These are phyloP conservation scores for Trichoplusia ni DNA, from an alignment of 1,140 invertebrate species.

Conservation along the genomic window DNA sequence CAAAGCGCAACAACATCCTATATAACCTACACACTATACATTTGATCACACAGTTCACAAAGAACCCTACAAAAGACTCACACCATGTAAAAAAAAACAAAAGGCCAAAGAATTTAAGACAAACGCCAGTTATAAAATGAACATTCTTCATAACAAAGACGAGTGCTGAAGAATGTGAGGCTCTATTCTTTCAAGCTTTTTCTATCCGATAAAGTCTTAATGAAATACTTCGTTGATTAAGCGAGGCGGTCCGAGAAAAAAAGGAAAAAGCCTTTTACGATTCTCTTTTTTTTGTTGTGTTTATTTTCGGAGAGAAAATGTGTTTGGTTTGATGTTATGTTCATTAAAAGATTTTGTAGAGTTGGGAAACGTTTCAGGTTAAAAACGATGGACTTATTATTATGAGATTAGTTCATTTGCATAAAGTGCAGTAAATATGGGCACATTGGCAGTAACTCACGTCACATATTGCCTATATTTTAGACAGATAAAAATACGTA, in stretches of 20 bases:
- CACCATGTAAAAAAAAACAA: constrained; percentile 47
- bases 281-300: constrained; percentile 2
- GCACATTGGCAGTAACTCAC: too few relatives aligned
- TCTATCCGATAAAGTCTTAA: constrained; percentile 64
- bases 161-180: constrained; percentile 60
- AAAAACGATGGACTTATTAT: too few relatives aligned
- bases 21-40: too few relatives aligned
- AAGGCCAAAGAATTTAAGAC: constrained; percentile 48
- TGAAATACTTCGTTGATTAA: constrained; percentile 77
- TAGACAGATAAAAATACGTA: too few relatives aligned
- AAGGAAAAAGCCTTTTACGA: constrained; percentile 7
- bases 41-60: too few relatives aligned
- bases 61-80: too few relatives aligned
- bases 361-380: too few relatives aligned
- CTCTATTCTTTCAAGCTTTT: constrained; percentile 65
- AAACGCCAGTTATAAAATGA: constrained; percentile 56
- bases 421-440: too few relatives aligned
- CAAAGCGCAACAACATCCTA: too few relatives aligned
- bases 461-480: too few relatives aligned
- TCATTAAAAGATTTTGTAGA: too few relatives aligned
- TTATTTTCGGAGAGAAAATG: not conserved
- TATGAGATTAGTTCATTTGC: too few relatives aligned
- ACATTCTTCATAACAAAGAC: constrained; percentile 74
- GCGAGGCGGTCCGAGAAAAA: constrained; percentile 25
- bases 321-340: not conserved